Base-by-base conservation (phyloP, 2,888 invertebrate species). In the Trichogramma dendrolimi region DNA sequence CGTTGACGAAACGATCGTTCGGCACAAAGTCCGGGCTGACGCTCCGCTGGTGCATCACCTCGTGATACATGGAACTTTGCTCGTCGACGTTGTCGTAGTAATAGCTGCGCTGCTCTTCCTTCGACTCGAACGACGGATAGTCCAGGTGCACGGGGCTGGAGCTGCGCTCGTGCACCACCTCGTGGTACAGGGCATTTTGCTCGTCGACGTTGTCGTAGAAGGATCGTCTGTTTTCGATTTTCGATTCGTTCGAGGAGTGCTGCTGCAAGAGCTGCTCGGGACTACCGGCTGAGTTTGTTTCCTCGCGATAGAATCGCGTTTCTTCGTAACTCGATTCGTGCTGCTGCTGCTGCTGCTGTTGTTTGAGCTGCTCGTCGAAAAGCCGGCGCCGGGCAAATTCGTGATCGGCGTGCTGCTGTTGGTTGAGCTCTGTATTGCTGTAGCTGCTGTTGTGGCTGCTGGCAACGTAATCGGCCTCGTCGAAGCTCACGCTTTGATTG, bases 391-490 rank as follows among this genome's bases (percentile, higher is more conserved):
- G 48, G 11, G 6, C 48, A 4, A 14, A 11, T 5, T 48, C 48
- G 48, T 14, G 48, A 14, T 14, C 48, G 5, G 27, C 48, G 4
- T 11, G 48, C 11, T 14, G 11, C 48, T 48, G 11, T 11, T 11
- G 48, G 48, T 48, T 14, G n/a, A 11, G 48, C 11, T 48, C 48
- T 5, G 27, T 2, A 27, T 27, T 14, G 48, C 48, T 48, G n/a
- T 11, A 14, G 11, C 48, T 48, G 0, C 48, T 62, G 50, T 56
- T 55, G 41, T 44, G 60, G 43, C 61, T 58, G 43, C 47, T 54
- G 47, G 54, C 50, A 48, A 41, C 43, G 46, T 60, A 58, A 38
- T 62, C 65, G 4, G 58, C 52, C 54, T 65, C 65, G 56, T 62
- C 58, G 47, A 58, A 5, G 11, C 7, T 47, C n/a, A 6, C 10